Percentiles rank a stretch among this genome's conserved stretches.
Conservation (phyloP, 2,888 invertebrate species). For the Pseudanteris insignis region DNA sequence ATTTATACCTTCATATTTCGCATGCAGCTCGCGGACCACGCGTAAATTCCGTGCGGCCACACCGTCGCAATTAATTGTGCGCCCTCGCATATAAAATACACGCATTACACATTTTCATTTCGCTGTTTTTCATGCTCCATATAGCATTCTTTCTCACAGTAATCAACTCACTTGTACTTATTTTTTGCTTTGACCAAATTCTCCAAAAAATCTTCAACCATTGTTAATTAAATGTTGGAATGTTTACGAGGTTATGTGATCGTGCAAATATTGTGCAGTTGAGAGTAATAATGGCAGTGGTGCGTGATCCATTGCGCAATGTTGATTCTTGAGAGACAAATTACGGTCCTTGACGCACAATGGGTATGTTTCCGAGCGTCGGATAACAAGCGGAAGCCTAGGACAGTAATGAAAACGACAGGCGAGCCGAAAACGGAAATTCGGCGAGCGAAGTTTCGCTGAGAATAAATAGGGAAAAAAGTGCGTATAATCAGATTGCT, state of each 20-base stretch:
- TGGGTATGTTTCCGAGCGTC: no score
- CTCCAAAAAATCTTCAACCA: no score
- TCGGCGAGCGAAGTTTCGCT: constrained; percentile 3
- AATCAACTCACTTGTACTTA: constrained; percentile 22
- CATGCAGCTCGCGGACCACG: constrained; percentile 52
- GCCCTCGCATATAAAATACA: constrained; percentile 20
- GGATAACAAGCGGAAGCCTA: no score
- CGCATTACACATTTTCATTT: constrained; percentile 30
- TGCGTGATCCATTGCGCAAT: no score
- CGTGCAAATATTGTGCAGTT: no score
- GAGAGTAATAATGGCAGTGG: no score
- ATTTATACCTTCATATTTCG: no score
- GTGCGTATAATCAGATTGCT: constrained; percentile 39
- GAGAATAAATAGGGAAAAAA: constrained; percentile 18
- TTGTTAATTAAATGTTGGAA: no score
- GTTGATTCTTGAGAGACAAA: no score
- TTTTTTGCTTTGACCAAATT: constrained; percentile 15
- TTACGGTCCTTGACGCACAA: no score
- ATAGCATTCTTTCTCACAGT: constrained; percentile 26
- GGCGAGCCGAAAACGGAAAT: neutral
- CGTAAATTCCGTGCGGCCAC: constrained; percentile 54
- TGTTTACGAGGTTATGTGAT: no score
- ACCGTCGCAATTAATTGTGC: constrained; percentile 33
- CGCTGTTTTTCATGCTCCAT: constrained; percentile 5
- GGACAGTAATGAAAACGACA: no score